Base-by-base conservation (phyloP, 2,888 invertebrate species). In the Biston stratarius region DNA sequence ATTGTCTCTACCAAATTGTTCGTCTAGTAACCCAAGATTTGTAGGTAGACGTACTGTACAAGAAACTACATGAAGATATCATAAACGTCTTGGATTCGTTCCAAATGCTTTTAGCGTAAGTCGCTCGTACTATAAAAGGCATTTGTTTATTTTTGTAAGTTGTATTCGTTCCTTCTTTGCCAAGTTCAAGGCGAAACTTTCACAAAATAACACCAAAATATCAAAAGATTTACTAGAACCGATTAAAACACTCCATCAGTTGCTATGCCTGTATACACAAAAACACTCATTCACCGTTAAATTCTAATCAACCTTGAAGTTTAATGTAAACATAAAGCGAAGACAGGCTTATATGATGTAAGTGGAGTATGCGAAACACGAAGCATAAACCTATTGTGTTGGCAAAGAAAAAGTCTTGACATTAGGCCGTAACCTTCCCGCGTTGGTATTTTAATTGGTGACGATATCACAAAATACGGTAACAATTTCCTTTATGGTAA, bases 401-500 rank as follows among this genome's bases (percentile, higher is more conserved):
- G 49, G 24, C 42, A 60, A 63, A 62, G 58, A 57, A 66, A 61
- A 67, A 59, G 62, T 62, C 53, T 57, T 33, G 34, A 63, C 55
- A 57, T 44, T 57, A 51, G 38, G 36, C 57, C 49, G 61, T 64
- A 70, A 73, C 48, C 58, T 69, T 55, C 53, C 42, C 53, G 52
- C 52, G 47, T 53, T 45, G 44, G 45, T 63, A 48, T 67, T 56
- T 66, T 60, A 61, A 71, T 66, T 63, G 61, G 61, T 69, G 59
- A 57, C 48, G 67, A 65, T 64, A 64, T 65, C 55, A 65, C 70
- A 72, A 72, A 71, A 73, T 71, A 74, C 74, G 74, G 70, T 68
- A 74, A 71, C 67, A 77, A 78, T 76, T 79, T 78, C 74, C 56
- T 73, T 24, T 71, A 72, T 74, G 67, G 69, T 72, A 71, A 79